A percentile compares a stretch with the other conserved stretches of the same genome.
Conservation (phyloP, 2,113 vertebrate species). For the Natator depressus region DNA sequence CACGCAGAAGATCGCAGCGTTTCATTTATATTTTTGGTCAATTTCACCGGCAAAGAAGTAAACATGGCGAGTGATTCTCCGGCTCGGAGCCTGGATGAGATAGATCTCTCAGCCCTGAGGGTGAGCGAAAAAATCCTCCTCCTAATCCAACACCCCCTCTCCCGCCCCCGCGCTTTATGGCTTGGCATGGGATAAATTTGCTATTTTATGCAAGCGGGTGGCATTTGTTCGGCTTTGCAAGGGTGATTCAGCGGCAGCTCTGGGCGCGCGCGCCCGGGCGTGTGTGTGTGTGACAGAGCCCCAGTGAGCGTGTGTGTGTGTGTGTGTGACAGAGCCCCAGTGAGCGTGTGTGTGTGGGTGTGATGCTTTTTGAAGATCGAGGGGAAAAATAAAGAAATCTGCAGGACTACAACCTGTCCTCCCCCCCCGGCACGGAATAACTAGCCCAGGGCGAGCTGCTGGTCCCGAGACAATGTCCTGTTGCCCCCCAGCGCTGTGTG, state of each 20-base stretch:
- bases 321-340: too few species aligned
- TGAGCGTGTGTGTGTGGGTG: background rate
- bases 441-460: too few species aligned
- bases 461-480: too few species aligned
- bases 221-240: background rate
- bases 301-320: background rate
- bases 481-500: background rate
- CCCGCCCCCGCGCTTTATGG: background rate
- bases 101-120: conserved; percentile 95
- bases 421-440: background rate
- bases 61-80: conserved; percentile 98
- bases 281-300: background rate
- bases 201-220: background rate
- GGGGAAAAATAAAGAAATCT: background rate
- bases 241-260: background rate
- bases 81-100: conserved; percentile 96
- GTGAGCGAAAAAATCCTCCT: conserved; percentile 73
- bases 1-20: conserved; percentile 55
- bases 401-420: background rate
- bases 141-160: background rate
- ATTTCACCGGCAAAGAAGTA: conserved; percentile 71
- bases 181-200: background rate
- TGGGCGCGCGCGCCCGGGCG: background rate
- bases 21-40: conserved; percentile 63
- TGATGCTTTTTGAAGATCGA: background rate